Evolutionary conservation across 2,113 vertebrate species (phyloP).

Genomic region (Syngnathoides biaculeatus): DNA sequence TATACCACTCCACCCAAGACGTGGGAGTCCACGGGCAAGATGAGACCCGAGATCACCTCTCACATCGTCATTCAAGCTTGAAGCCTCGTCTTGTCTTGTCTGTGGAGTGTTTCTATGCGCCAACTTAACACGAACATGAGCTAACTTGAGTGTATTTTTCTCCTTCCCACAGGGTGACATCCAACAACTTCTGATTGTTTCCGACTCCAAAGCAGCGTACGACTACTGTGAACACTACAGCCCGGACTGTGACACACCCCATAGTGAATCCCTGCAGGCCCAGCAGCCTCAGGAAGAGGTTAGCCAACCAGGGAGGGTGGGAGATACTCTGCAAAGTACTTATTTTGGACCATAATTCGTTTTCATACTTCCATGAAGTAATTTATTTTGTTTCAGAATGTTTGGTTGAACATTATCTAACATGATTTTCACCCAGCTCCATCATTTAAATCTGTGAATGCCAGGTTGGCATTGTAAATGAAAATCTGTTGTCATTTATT

Average conservation of each 20-base stretch:
- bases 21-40: slow-evolving; percentile 29
- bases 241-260: slow-evolving; percentile 89
- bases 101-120: neutral
- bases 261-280: slow-evolving; percentile 81
- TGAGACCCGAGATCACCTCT: slow-evolving; percentile 16
- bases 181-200: slow-evolving; percentile 89
- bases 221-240: slow-evolving; percentile 98
- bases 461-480: too few species aligned
- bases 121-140: neutral
- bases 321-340: slow-evolving; percentile 2
- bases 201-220: slow-evolving; percentile 88
- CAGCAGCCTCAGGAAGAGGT: slow-evolving; percentile 89
- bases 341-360: neutral
- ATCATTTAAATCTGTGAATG: neutral
- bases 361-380: neutral
- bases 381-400: neutral
- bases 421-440: neutral
- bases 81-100: slow-evolving; percentile 11
- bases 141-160: slow-evolving; percentile 7
- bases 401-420: too few species aligned
- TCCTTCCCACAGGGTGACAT: slow-evolving; percentile 85
- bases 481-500: too few species aligned
- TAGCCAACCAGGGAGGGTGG: slow-evolving; percentile 38
- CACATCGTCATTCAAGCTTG: neutral
- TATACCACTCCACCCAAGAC: slow-evolving; percentile 8